Base-by-base conservation (phyloP, 2,797 vertebrate species). In the Lacerta bilineata region DNA sequence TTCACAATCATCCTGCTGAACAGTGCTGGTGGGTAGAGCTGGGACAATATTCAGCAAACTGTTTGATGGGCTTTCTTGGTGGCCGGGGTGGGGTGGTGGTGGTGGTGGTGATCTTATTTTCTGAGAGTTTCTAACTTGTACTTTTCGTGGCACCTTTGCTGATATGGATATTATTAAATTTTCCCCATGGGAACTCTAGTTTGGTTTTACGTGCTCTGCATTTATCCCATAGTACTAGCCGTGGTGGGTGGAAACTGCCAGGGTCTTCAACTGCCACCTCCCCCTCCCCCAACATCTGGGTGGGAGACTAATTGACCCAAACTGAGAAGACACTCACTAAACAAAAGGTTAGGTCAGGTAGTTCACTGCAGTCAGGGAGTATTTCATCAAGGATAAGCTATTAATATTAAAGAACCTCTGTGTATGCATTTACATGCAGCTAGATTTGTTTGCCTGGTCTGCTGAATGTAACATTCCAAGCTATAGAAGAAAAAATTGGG, bases 1-100 rank as follows among this genome's bases (percentile, higher is more conserved):
- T 99, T 84, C 99, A 99, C 96, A 99, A 99, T 94, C 99, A 99
- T 87, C 99, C 99, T 0, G 98, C 97, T 0, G 99, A 99, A 94
- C 97, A 97, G 87, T 98, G 98, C 93, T 99, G 98, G 99, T 99
- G 93, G 96, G 98, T 92, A 20, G 1, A 0, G 0, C 3, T 36
- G 0, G 5, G 6, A 0, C 1, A 61, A 61, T 71, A 29, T 39
- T 33, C n/a, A 8, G 15, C 3, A 17, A 2, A 1, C 0, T 20
- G 2, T 5, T 0, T 27, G 33, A 4, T 69, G 23, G 8, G 87
- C 77, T 68, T n/a, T 13, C 7, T n/a, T 13, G 4, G 29, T 55
- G 50, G 13, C 50, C 50, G 15, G 13, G 3, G 13, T 15, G 13
- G 50, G 13, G 50, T 15, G 13, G 50, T 50, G 50, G 50, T 50